Evolutionary conservation across 2,797 vertebrate genomes (phyloP).

Genomic region (Distichodus sexfasciatus): DNA sequence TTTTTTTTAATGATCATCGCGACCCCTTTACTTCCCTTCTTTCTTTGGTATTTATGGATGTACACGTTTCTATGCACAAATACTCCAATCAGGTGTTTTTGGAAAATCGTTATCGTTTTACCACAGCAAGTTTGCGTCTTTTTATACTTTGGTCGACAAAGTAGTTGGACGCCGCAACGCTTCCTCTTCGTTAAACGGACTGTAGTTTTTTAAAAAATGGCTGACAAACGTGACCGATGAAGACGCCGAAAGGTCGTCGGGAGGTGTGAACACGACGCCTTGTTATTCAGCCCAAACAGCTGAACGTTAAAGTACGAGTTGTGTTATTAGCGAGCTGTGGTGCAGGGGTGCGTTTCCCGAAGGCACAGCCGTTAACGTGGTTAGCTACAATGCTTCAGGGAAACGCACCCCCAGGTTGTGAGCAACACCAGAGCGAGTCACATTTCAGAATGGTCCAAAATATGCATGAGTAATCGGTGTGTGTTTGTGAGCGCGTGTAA

Average conservation of each 20-base stretch:
- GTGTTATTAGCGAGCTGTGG: too few relatives aligned
- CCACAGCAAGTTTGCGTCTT: slow-evolving; percentile 24
- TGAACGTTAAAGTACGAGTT: too few relatives aligned
- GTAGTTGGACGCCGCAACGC: background rate
- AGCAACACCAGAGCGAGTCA: slow-evolving; percentile 1
- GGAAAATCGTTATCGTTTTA: slow-evolving; percentile 38
- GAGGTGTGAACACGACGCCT: too few relatives aligned
- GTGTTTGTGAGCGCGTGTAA: background rate
- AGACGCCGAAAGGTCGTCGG: background rate
- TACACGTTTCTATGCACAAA: slow-evolving; percentile 64
- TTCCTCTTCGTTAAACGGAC: background rate
- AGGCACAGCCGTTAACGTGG: too few relatives aligned
- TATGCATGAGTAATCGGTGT: slow-evolving; percentile 40
- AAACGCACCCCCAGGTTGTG: too few relatives aligned
- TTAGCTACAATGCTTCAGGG: too few relatives aligned
- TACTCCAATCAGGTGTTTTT: slow-evolving; percentile 47
- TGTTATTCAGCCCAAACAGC: too few relatives aligned
- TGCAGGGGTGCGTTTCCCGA: too few relatives aligned
- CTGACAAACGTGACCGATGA: slow-evolving; percentile 10
- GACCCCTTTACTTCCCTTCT: slow-evolving; percentile 5
- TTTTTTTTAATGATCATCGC: slow-evolving; percentile 60
- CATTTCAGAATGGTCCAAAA: slow-evolving; percentile 39
- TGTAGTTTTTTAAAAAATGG: slow-evolving; percentile 11
- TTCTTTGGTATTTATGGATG: slow-evolving; percentile 45
- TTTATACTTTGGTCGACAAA: slow-evolving; percentile 31